Evolutionary conservation across 1,140 invertebrate genomes (phyloP).

Genomic region (Maconellicoccus hirsutus): DNA sequence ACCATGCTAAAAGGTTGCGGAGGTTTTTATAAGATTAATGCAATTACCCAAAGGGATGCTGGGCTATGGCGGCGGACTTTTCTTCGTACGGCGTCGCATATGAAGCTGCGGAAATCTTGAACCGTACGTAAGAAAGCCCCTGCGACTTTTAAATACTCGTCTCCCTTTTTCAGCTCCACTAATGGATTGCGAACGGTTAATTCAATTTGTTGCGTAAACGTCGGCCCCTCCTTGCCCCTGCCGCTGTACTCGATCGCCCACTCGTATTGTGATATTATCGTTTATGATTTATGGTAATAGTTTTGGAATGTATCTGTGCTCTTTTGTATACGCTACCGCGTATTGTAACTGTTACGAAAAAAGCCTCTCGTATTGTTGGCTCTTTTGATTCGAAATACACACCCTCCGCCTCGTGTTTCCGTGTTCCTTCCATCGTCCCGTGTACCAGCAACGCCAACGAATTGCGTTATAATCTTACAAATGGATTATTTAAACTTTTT

Average conservation of each 20-base stretch:
- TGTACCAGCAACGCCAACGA: background rate
- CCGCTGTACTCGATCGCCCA: background rate
- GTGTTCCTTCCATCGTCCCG: background rate
- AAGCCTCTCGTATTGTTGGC: background rate
- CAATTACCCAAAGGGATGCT: no score
- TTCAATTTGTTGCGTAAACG: background rate
- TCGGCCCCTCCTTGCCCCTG: background rate
- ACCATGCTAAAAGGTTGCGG: background rate
- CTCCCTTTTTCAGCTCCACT: background rate
- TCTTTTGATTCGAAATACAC: no score
- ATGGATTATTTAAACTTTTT: background rate
- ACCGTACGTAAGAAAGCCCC: background rate
- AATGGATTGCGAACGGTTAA: conserved; percentile 8
- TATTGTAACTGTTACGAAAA: background rate
- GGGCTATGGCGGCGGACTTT: no score
- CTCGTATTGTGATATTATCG: background rate
- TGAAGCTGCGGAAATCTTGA: no score
- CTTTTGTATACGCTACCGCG: background rate
- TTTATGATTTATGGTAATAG: conserved; percentile 5
- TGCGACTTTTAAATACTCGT: background rate
- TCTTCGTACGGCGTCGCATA: no score
- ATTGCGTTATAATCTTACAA: background rate
- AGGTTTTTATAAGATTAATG: background rate
- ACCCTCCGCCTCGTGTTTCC: background rate
- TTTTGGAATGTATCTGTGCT: background rate